Base-by-base conservation (phyloP, 2,888 invertebrate species). In the Leptinotarsa tumamoca region DNA sequence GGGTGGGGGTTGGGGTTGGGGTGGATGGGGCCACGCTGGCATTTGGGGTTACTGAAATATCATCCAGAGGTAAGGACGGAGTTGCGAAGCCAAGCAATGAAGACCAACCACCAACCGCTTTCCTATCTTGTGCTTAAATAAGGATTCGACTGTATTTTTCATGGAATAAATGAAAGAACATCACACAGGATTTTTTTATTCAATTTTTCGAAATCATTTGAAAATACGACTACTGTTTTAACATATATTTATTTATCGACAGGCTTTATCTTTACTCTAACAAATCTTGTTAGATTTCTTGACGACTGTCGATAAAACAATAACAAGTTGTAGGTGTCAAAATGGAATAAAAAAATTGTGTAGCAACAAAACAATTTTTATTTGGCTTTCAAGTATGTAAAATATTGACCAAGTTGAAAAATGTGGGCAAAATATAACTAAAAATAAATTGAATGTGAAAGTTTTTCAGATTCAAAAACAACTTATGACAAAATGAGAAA, bases 11-110 rank as follows among this genome's bases (percentile, higher is more conserved):
- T 74, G 71, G 69, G 73, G 33, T 7, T 7, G 33, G 33, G 33
- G 33, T 1, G 33, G 73, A 50, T 69, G 73, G 61, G 68, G 73
- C 51, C 76, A 74, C 56, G 78, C 69, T n/a, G 69, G 76, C 72
- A 74, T 79, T 33, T 81, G 81, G 76, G 75, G 79, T 72, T 76
- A 71, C 43, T 54, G 51, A 54, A 43, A 14, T 14, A 71, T 33
- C 10, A 5, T 4, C 33, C 10, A 15, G 66, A 66, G 66, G 52
- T 52, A 49, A 51, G 43, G 49, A 61, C 13, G 14, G 23, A 73
- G 18, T 61, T 69, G 69, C 52, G 69, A 33, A 69, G 54, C 43
- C 74, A 67, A 74, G 66, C 74, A 49, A 70, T 56, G n/a, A 67
- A 23, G 50, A 50, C 17, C 56, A 15, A 67, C 7, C 61, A n/a